Evolutionary conservation across 2,888 invertebrate species (phyloP), one percentile per base, ranked within the genome.

Genomic region (Morpho helenor): DNA sequence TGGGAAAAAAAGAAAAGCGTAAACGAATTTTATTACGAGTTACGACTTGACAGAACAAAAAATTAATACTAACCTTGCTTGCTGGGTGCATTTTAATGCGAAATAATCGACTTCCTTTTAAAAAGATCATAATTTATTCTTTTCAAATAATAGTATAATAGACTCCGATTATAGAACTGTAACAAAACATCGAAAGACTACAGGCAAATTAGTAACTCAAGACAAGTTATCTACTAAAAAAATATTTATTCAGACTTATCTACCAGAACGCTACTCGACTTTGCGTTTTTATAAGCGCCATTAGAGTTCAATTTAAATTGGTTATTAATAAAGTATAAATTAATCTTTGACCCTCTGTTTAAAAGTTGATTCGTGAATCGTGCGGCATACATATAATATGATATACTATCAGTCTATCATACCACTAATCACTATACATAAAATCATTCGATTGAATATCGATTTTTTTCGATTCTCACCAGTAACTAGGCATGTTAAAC

Each of bases 51-150:
- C 45, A 10, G n/a, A 45, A 45, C n/a, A 45, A 45, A 45, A 45
- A 62, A 50, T 16, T n/a, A 47, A 53, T 66, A 82, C 82, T 65
- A 79, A 89, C 88, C 87, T 84, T 86, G 74, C 70, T 79, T 69
- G 74, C 68, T 68, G 82, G 68, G 64, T 73, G 76, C 84, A 87
- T 88, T 84, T 79, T 88, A 63, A 87, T 80, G 85, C 70, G 79
- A 79, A 87, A 78, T 69, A 83, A 69, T 68, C 75, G 80, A 72
- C 73, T 82, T 76, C 83, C 81, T 74, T 75, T 82, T 54, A 85
- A 60, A 65, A 83, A 75, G 69, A 82, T 73, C 88, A 88, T 89
- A 41, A 53, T 62, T 63, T 57, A 61, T 61, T 59, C 57, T 56
- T 58, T 65, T 55, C 52, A 59, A 57, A 56, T 58, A 46, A 59